phyloP scores from a whole-genome alignment of 1,140 invertebrate species.

The Eupeodes corollae region DNA sequence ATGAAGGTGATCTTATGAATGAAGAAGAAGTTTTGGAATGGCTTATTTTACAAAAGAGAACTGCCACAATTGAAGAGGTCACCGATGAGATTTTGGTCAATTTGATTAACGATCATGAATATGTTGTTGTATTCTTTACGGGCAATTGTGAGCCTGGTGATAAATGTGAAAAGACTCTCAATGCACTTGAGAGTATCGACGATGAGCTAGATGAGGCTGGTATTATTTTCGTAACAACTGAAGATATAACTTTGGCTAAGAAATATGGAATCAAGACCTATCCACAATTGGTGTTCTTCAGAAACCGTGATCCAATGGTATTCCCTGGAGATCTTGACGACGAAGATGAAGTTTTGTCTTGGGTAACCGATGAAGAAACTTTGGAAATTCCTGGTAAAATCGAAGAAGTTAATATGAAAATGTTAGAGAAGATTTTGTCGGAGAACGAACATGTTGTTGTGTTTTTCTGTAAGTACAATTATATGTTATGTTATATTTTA shows the following conservation, averaged over 20 bases:
- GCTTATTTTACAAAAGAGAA: slow-evolving; percentile 81
- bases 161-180: slow-evolving; percentile 70
- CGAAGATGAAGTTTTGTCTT: slow-evolving; percentile 80
- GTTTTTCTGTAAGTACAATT: slow-evolving; percentile 74
- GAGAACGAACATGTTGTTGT: slow-evolving; percentile 83
- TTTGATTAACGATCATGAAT: slow-evolving; percentile 82
- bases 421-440: slow-evolving; percentile 82
- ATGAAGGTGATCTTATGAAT: slow-evolving; percentile 82
- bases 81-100: slow-evolving; percentile 82
- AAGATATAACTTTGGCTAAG: slow-evolving; percentile 69
- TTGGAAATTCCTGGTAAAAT: slow-evolving; percentile 83
- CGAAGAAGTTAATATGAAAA: slow-evolving; percentile 83
- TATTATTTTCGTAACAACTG: slow-evolving; percentile 87
- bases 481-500: slow-evolving; percentile 3
- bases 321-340: slow-evolving; percentile 69
- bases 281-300: slow-evolving; percentile 79
- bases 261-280: slow-evolving; percentile 75
- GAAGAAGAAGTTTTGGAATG: slow-evolving; percentile 85
- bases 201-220: slow-evolving; percentile 87
- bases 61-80: slow-evolving; percentile 88
- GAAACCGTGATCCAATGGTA: slow-evolving; percentile 75
- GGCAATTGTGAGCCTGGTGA: slow-evolving; percentile 79
- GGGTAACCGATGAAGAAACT: slow-evolving; percentile 85
- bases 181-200: slow-evolving; percentile 84
- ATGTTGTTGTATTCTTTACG: slow-evolving; percentile 88